Base-by-base conservation (phyloP, 2,113 vertebrate genomes). In the Acanthisitta chloris region DNA sequence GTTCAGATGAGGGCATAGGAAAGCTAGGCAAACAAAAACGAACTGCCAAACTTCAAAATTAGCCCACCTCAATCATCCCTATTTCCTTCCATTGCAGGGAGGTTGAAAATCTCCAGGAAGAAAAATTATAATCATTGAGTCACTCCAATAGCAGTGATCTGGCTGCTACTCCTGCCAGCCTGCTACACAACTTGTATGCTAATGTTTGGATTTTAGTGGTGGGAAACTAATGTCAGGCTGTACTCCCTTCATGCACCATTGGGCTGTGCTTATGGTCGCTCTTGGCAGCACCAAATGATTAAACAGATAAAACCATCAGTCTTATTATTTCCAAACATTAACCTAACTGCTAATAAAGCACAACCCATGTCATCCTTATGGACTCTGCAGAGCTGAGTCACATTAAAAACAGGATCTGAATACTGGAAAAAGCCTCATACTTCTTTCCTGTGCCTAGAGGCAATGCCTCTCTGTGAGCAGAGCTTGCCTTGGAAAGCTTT, bases 251-350 rank as follows among this genome's bases (percentile, higher is more conserved):
- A 82, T 77, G 91, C 94, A 43, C 94, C 51, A 31, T 84, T 94
- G 95, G 76, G 74, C 94, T 96, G 83, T 94, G 95, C 92, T 97
- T 95, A 96, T 92, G 92, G 90, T 94, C 7, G 81, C 77, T 96
- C 49, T 94, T 96, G 94, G 94, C 95, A 96, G 89, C 78, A 82
- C 77, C 73, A 79, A 94, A 88, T 85, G 82, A 96, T 87, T 91
- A 81, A 97, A 96, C 91, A 96, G 97, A 97, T 97, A 97, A 96
- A 97, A 81, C 94, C 94, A 92, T 95, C 88, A 88, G 96, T 92
- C 93, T 97, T 96, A 79, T 91, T 96, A 97, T 96, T 97, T 96
- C 92, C 95, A 97, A 97, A 97, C 96, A 95, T 97, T 97, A 97
- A 97, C 96, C 95, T 96, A 97, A 97, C 94, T 96, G 92, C 92